These are phyloP conservation scores for Callithrix jacchus DNA, from an alignment of 2,113 vertebrate genomes.

Conservation along the genomic window DNA sequence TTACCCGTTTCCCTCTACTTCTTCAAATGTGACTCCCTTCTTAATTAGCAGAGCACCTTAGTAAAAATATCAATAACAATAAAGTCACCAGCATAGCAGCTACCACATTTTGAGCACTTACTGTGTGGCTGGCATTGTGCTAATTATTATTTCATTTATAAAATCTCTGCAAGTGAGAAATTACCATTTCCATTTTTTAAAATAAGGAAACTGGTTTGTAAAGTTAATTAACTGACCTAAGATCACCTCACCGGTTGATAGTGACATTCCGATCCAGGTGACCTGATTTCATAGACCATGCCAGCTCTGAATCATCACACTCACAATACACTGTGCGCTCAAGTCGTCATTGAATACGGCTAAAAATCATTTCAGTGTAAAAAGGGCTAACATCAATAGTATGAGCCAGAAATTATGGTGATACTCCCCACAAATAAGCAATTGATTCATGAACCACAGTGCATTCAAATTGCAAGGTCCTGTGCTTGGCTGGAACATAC, in stretches of 20 bases:
- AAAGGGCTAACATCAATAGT: background rate
- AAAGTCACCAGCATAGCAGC: background rate
- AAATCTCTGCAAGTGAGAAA: background rate
- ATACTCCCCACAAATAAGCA: background rate
- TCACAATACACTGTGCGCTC: background rate
- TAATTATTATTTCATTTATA: background rate
- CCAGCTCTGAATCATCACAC: background rate
- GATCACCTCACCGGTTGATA: background rate
- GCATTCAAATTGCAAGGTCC: background rate
- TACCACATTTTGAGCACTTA: background rate
- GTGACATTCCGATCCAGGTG: background rate
- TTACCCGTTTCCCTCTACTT: background rate
- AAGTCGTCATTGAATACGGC: background rate
- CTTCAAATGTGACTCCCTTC: background rate
- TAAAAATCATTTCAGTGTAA: background rate
- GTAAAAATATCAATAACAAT: background rate
- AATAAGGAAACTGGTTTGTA: background rate
- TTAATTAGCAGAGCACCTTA: background rate
- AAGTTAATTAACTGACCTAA: background rate
- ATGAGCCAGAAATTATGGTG: background rate
- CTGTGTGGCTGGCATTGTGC: background rate
- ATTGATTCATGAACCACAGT: background rate
- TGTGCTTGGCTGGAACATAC: constrained; percentile 78
- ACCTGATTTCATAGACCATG: background rate
- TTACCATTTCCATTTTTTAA: constrained; percentile 6